A percentile compares a stretch with the other conserved stretches of the same genome.
Evolutionary conservation across 2,888 invertebrate genomes (phyloP).

Genomic region (Mimumesa dahlbomi): DNA sequence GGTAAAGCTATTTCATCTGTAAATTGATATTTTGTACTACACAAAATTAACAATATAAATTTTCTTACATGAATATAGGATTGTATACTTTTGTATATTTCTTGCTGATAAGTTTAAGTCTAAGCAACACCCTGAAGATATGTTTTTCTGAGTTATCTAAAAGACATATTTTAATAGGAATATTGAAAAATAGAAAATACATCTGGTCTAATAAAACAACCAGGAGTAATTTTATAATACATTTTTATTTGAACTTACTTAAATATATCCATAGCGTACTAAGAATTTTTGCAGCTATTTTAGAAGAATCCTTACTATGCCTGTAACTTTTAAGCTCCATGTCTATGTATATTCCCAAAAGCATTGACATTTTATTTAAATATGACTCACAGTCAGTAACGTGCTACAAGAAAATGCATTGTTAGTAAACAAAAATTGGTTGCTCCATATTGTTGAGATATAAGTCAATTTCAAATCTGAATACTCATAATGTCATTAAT

Average conservation of each 20-base stretch:
- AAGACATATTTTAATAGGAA: conserved; percentile 14
- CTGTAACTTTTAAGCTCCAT: conserved; percentile 75
- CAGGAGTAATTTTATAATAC: not conserved
- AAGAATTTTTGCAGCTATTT: conserved; percentile 67
- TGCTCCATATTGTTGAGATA: conserved; percentile 2
- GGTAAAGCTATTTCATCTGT: no score
- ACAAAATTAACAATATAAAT: conserved; percentile 6
- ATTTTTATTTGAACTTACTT: conserved; percentile 60
- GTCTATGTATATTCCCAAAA: conserved; percentile 78
- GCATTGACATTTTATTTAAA: conserved; percentile 78
- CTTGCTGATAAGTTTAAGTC: conserved; percentile 65
- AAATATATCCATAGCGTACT: conserved; percentile 73
- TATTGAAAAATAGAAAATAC: not conserved
- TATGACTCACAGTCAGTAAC: conserved; percentile 74
- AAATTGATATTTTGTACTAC: not conserved
- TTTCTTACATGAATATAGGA: conserved; percentile 69
- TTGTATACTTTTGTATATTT: conserved; percentile 69
- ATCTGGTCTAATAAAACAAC: not conserved
- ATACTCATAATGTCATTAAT: conserved; percentile 20
- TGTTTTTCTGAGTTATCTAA: conserved; percentile 75
- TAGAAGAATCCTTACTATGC: conserved; percentile 48
- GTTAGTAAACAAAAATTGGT: conserved; percentile 2
- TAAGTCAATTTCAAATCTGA: not conserved
- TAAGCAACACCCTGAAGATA: conserved; percentile 73
- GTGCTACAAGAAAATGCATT: conserved; percentile 61